Conservation (phyloP, 1,140 invertebrate species). For the Drosophila miranda region DNA sequence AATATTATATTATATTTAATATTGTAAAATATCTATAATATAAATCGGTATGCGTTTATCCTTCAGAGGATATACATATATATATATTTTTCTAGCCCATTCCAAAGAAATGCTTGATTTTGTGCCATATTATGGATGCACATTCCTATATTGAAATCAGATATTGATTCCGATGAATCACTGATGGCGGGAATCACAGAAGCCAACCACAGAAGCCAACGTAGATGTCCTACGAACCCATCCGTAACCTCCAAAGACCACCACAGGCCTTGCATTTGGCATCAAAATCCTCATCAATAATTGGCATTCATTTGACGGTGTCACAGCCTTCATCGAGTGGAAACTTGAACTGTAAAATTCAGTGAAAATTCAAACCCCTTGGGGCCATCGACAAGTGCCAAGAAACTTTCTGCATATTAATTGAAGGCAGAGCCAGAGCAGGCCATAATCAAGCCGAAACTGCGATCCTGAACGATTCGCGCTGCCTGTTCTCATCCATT, state of each 20-base stretch:
- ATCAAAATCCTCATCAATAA: constrained; percentile 21
- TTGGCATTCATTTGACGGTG: constrained; percentile 25
- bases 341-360: constrained; percentile 31
- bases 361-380: constrained; percentile 25
- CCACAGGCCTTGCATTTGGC: not conserved
- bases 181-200: no score
- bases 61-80: no score
- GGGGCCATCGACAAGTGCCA: constrained; percentile 20
- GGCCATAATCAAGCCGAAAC: constrained; percentile 8
- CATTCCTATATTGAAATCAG: no score
- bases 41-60: no score
- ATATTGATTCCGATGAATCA: no score
- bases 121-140: no score
- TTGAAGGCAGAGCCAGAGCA: constrained; percentile 4
- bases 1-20: no score
- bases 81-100: no score
- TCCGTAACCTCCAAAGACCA: not conserved
- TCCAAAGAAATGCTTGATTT: no score
- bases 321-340: constrained; percentile 15
- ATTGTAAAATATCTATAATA: no score
- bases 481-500: constrained; percentile 28
- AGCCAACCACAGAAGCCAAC: no score
- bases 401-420: constrained; percentile 42
- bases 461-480: not conserved
- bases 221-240: no score